A percentile compares a stretch with the other conserved stretches of the same genome.
Conservation (phyloP, 2,797 vertebrate species). For the Avahi laniger region DNA sequence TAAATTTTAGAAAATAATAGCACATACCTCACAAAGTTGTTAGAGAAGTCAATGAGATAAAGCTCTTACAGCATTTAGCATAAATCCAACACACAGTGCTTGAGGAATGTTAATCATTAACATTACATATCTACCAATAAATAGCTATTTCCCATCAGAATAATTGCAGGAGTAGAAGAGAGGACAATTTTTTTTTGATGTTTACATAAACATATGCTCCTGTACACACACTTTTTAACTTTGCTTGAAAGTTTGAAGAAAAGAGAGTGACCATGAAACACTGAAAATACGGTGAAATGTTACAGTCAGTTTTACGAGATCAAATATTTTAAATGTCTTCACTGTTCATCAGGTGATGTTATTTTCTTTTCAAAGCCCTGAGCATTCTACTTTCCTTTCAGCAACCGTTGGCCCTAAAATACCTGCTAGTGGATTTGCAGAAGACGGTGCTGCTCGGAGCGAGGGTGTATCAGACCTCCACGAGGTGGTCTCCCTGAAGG, state of each 20-base stretch:
- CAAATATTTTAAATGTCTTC: constrained; percentile 17
- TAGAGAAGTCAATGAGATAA: background rate
- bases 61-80: background rate
- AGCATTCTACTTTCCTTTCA: constrained; percentile 74
- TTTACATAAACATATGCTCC: background rate
- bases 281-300: background rate
- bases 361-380: constrained; percentile 57
- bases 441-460: constrained; percentile 82
- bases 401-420: constrained; percentile 85
- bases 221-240: background rate
- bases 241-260: constrained; percentile 8
- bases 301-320: background rate
- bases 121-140: background rate
- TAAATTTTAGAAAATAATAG: constrained; percentile 41
- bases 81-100: background rate
- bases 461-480: constrained; percentile 84
- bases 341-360: constrained; percentile 7
- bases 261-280: background rate
- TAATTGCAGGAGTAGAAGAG: background rate
- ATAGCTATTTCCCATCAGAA: background rate
- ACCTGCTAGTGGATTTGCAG: constrained; percentile 83
- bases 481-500: constrained; percentile 88
- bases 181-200: background rate
- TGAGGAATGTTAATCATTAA: background rate
- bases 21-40: background rate